These are phyloP conservation scores for Atrichornis clamosus DNA, from an alignment of 2,113 vertebrate species.

Conservation along the genomic window DNA sequence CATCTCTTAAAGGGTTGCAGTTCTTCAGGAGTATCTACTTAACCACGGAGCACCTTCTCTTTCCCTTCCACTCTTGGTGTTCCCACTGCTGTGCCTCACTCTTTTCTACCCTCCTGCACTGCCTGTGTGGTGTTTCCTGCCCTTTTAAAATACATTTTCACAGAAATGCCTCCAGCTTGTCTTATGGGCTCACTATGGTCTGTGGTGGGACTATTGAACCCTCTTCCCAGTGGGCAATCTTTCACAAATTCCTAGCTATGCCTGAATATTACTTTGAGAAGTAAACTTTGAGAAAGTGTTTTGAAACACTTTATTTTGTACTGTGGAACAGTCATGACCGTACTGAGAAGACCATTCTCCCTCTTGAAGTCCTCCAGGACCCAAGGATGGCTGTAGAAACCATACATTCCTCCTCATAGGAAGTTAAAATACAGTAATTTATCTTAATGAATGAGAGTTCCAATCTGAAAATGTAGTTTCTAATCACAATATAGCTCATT, in stretches of 20 bases:
- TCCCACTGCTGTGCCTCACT: not conserved
- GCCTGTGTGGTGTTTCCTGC: not conserved
- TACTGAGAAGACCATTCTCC: not conserved
- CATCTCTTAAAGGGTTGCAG: not conserved
- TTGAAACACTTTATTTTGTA: not conserved
- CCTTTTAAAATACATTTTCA: not conserved
- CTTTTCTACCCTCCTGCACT: not conserved
- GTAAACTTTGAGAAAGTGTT: not conserved
- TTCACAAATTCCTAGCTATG: not conserved
- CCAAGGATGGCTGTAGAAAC: not conserved
- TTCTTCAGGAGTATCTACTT: not conserved
- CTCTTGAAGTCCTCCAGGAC: not conserved
- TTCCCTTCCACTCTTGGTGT: not conserved
- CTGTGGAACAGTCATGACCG: not conserved
- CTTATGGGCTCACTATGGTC: not conserved
- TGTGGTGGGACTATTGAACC: not conserved
- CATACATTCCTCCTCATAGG: not conserved
- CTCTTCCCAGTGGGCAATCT: not conserved
- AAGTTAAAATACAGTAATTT: not conserved
- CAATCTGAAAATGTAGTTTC: not conserved
- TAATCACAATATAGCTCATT: not conserved
- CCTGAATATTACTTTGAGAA: not conserved
- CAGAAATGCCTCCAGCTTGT: not conserved
- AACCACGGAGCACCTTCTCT: accelerated
- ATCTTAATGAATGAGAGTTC: not conserved